These are phyloP conservation scores for Hypocryptadius cinnamomeus DNA, from an alignment of 2,113 vertebrate genomes.

Conservation along the genomic window DNA sequence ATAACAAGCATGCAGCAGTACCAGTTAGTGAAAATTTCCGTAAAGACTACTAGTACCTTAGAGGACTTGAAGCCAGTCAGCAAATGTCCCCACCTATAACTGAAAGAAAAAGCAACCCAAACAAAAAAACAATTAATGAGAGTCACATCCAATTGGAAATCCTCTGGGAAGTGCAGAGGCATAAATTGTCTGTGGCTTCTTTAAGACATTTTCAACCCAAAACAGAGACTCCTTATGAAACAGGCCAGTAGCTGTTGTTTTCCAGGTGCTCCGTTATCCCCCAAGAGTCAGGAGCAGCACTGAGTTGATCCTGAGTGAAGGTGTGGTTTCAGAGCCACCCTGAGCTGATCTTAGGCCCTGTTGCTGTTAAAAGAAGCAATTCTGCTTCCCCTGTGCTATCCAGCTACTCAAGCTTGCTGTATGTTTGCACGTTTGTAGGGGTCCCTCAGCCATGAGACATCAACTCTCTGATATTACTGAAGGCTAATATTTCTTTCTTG, in stretches of 20 bases:
- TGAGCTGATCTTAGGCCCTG: neutral
- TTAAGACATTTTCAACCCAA: neutral
- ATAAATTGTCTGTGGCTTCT: neutral
- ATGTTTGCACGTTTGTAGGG: accelerated
- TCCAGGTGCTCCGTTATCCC: neutral
- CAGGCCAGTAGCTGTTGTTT: neutral
- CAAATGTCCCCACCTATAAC: neutral
- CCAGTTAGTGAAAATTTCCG: neutral
- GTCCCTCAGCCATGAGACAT: neutral
- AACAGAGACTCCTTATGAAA: neutral
- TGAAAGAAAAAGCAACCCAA: neutral
- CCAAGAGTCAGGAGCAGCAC: neutral
- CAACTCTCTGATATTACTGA: neutral
- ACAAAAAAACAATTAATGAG: neutral
- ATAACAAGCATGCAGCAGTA: neutral
- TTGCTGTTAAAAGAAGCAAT: neutral
- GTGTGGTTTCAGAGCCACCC: neutral
- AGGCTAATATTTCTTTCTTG: neutral
- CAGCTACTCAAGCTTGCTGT: neutral
- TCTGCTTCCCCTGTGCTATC: neutral
- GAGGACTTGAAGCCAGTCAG: neutral
- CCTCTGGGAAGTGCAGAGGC: neutral
- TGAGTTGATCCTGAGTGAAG: neutral
- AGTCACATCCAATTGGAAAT: neutral
- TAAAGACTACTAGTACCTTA: neutral